phyloP scores from a whole-genome alignment of 2,113 vertebrate genomes.

The Myodes glareolus region DNA sequence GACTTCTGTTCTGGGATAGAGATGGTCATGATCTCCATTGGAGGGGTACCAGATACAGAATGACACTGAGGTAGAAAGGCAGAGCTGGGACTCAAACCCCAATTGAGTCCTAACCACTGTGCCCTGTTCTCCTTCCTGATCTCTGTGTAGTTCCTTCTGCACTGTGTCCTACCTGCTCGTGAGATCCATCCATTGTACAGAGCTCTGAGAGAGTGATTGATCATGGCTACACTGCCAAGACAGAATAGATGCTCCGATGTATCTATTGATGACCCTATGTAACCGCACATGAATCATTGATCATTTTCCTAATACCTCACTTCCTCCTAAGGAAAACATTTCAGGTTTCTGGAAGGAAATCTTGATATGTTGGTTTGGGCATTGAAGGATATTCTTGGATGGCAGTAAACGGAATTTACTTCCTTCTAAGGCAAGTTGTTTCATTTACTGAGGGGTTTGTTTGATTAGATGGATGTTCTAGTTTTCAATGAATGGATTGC shows the following conservation, averaged over 20 bases:
- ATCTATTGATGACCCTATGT: background rate
- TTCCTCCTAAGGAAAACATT: background rate
- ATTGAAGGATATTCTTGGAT: too few species aligned
- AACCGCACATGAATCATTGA: background rate
- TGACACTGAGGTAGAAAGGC: background rate
- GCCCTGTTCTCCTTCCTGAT: background rate
- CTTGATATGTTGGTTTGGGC: background rate
- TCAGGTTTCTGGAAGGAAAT: background rate
- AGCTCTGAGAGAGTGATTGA: background rate
- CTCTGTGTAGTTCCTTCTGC: background rate
- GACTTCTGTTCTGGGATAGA: background rate
- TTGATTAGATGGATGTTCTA: background rate
- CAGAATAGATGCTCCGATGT: background rate
- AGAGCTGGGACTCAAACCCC: background rate
- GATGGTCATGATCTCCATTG: background rate
- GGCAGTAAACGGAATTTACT: background rate
- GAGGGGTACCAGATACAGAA: background rate
- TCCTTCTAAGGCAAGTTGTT: background rate
- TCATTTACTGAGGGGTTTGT: background rate
- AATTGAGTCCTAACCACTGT: background rate
- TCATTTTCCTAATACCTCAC: background rate
- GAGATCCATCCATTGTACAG: background rate
- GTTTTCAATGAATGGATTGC: background rate
- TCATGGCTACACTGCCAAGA: background rate
- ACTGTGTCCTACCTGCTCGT: background rate